Percentiles rank a stretch among this genome's conserved stretches.
Evolutionary conservation across 2,888 invertebrate species (phyloP).

Genomic region (Eilema depressum): DNA sequence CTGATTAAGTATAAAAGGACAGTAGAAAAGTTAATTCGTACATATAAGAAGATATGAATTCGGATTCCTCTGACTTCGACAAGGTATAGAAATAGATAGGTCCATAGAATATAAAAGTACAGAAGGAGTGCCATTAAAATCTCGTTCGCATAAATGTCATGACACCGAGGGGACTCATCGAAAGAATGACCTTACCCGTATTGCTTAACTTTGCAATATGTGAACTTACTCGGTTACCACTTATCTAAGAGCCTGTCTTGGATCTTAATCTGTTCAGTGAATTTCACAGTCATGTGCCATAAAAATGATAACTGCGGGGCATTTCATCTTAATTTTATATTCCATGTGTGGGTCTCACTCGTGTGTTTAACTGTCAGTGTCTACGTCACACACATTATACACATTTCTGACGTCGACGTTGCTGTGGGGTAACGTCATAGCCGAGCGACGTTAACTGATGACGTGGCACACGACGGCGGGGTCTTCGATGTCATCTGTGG

Average conservation of each 20-base stretch:
- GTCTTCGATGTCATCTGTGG: constrained; percentile 58
- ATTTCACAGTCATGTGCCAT: not conserved
- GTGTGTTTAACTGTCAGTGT: not conserved
- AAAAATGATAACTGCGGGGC: not conserved
- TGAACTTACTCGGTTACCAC: too few relatives aligned
- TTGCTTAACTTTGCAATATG: too few relatives aligned
- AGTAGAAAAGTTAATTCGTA: constrained; percentile 15
- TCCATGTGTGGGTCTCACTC: not conserved
- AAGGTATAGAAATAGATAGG: constrained; percentile 1
- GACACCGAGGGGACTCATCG: not conserved
- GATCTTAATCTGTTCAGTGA: too few relatives aligned
- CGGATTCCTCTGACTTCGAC: constrained; percentile 1
- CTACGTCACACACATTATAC: constrained; percentile 12
- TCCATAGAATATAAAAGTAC: constrained; percentile 4
- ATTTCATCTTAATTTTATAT: not conserved
- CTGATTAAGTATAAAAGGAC: constrained; percentile 10
- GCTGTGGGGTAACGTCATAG: constrained; percentile 6
- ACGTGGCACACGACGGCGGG: constrained; percentile 57
- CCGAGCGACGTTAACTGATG: constrained; percentile 58
- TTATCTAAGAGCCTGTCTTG: not conserved
- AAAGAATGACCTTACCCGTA: too few relatives aligned
- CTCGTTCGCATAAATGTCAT: not conserved
- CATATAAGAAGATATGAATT: constrained; percentile 14
- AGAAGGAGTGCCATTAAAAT: not conserved
- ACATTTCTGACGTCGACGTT: constrained; percentile 15